These are phyloP conservation scores for Leptura quadrifasciata DNA, from an alignment of 2,888 invertebrate species.

Conservation along the genomic window DNA sequence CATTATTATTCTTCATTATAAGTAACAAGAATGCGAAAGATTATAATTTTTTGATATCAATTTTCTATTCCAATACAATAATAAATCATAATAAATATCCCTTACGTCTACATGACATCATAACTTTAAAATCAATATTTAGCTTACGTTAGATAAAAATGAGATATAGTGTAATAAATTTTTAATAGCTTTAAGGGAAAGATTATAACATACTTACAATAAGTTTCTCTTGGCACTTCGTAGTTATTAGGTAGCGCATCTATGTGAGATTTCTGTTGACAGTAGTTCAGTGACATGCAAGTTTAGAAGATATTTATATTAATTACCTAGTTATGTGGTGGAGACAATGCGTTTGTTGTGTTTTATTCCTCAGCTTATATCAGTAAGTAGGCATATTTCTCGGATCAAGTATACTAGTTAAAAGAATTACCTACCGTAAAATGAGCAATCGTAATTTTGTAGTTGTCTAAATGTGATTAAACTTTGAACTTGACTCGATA, in stretches of 20 bases:
- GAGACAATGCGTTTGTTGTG: not conserved
- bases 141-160: conserved; percentile 7
- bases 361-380: not conserved
- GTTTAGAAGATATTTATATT: not conserved
- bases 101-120: not conserved
- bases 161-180: conserved; percentile 9
- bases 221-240: not conserved
- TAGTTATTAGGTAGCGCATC: not conserved
- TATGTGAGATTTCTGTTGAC: not conserved
- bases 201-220: not conserved
- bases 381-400: not conserved
- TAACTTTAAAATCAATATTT: conserved; percentile 5
- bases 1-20: too few relatives aligned
- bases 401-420: too few relatives aligned
- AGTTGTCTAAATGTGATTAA: too few relatives aligned
- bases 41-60: too few relatives aligned
- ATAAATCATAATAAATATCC: too few relatives aligned
- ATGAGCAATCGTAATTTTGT: too few relatives aligned
- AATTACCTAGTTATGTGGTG: conserved; percentile 2
- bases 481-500: too few relatives aligned
- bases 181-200: not conserved
- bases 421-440: too few relatives aligned
- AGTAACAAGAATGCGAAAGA: too few relatives aligned
- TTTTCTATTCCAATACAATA: too few relatives aligned
- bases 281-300: conserved; percentile 6